Percentiles rank a stretch among this genome's conserved stretches.
Evolutionary conservation across 2,797 vertebrate species (phyloP).

Genomic region (Fistularia commersonii): DNA sequence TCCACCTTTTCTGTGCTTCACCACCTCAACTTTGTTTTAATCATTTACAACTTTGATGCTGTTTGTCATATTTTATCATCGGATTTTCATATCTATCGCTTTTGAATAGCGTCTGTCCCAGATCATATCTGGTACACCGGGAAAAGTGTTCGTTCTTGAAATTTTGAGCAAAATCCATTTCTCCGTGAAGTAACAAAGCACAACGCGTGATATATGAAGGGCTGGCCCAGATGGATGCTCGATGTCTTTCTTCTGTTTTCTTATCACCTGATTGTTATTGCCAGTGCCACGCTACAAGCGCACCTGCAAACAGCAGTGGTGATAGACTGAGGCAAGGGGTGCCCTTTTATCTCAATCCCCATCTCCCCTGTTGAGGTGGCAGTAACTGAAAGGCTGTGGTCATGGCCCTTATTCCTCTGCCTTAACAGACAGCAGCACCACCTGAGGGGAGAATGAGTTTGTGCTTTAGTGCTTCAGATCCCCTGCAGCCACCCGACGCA

Average conservation of each 20-base stretch:
- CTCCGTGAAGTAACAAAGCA: too few species aligned
- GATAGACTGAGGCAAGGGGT: conserved; percentile 46
- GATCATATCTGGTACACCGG: too few species aligned
- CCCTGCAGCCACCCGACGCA: conserved; percentile 22
- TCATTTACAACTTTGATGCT: too few species aligned
- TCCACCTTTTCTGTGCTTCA: too few species aligned
- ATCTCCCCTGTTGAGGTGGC: conserved; percentile 66
- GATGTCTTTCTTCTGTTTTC: conserved; percentile 34
- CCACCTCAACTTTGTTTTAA: too few species aligned
- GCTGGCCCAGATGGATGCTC: conserved; percentile 42
- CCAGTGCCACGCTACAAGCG: conserved; percentile 77
- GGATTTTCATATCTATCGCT: too few species aligned
- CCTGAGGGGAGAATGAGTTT: conserved; percentile 44
- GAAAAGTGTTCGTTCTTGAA: too few species aligned
- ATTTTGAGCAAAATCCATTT: too few species aligned
- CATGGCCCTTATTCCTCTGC: conserved; percentile 41
- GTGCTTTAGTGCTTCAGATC: conserved; percentile 38
- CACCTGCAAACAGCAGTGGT: conserved; percentile 52
- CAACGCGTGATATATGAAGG: conserved; percentile 12
- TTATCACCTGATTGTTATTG: conserved; percentile 85
- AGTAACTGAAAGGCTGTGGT: conserved; percentile 80
- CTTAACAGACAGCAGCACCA: conserved; percentile 71
- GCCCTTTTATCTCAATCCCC: conserved; percentile 67
- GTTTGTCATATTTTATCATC: too few species aligned
- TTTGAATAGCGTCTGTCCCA: too few species aligned